Percentiles rank a stretch among this genome's conserved stretches.
Conservation (phyloP, 2,797 vertebrate species). For the Anguilla marmorata region DNA sequence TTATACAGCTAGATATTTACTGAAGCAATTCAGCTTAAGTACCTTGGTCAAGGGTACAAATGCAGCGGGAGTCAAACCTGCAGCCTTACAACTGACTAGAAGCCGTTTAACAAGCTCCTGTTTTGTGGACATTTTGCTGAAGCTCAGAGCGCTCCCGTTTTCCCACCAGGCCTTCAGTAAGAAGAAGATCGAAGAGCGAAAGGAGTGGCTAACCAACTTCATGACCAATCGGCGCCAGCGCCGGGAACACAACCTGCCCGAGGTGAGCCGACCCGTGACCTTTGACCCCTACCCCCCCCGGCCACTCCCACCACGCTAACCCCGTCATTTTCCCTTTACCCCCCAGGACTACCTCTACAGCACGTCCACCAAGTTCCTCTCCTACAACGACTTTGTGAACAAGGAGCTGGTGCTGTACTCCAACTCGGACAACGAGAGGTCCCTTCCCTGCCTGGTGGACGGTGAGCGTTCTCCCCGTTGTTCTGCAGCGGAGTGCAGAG, state of each 20-base stretch:
- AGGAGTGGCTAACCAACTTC: slow-evolving; percentile 96
- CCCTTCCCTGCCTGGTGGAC: slow-evolving; percentile 92
- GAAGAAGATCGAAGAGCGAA: slow-evolving; percentile 93
- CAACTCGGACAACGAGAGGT: slow-evolving; percentile 97
- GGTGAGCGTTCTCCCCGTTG: slow-evolving; percentile 71
- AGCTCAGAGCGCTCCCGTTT: too few species aligned
- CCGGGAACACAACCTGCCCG: slow-evolving; percentile 88
- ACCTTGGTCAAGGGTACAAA: too few species aligned
- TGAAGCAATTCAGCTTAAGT: too few species aligned
- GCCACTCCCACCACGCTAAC: background rate
- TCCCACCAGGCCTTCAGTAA: slow-evolving; percentile 92
- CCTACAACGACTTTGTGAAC: slow-evolving; percentile 96
- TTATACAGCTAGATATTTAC: too few species aligned
- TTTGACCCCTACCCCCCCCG: background rate
- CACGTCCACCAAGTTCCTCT: slow-evolving; percentile 79
- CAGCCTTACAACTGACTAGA: too few species aligned
- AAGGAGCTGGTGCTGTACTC: slow-evolving; percentile 96
- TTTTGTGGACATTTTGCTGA: too few species aligned
- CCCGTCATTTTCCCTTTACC: background rate
- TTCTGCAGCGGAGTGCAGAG: background rate
- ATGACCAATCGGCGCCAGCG: slow-evolving; percentile 90
- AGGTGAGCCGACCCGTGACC: slow-evolving; percentile 70
- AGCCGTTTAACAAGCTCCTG: too few species aligned
- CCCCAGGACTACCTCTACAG: slow-evolving; percentile 91
- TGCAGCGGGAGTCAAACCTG: too few species aligned